Base-by-base conservation (phyloP, 2,888 invertebrate species). In the Tiliacea aurago region DNA sequence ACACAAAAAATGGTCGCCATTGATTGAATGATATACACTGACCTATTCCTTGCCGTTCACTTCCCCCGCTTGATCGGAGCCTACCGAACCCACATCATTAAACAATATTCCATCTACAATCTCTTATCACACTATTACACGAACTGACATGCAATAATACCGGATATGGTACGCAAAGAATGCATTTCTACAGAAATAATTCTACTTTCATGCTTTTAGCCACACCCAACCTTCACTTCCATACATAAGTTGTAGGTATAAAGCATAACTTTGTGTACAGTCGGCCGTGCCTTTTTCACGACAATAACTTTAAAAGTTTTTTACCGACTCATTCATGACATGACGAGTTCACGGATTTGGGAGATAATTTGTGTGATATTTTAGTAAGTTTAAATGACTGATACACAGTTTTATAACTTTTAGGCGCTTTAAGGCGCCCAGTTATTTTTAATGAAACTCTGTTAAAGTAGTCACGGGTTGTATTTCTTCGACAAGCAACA, bases 111-210 rank as follows among this genome's bases (percentile, higher is more conserved):
- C 70, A 70, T 58, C 15, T 13, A 59, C n/a, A 53, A 59, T 56
- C 18, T 55, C 49, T 33, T 66, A 73, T 69, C 53, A 55, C 18
- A 62, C n/a, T 53, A 62, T 68, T 63, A 59, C 43, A 56, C 53
- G 66, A 55, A n/a, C 41, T 79, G 59, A 66, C 37, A 56, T 63
- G 73, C 51, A 67, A 74, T 70, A 61, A 43, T 41, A 67, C 49
- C 53, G 20, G 61, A 72, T 58, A 58, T 70, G 64, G 51, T 70
- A 58, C 72, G 59, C 69, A 70, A 76, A 81, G 63, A 79, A 79
- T 83, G 65, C 80, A 74, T 79, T 76, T 83, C 47, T 58, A 73
- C 33, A 70, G 69, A 83, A 82, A 73, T 83, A 79, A 83, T 81
- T 70, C 55, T 80, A 64, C 74, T 67, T 73, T 73, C 80, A 80